These are phyloP conservation scores for Cariama cristata DNA, from an alignment of 2,113 vertebrate genomes.

Conservation along the genomic window DNA sequence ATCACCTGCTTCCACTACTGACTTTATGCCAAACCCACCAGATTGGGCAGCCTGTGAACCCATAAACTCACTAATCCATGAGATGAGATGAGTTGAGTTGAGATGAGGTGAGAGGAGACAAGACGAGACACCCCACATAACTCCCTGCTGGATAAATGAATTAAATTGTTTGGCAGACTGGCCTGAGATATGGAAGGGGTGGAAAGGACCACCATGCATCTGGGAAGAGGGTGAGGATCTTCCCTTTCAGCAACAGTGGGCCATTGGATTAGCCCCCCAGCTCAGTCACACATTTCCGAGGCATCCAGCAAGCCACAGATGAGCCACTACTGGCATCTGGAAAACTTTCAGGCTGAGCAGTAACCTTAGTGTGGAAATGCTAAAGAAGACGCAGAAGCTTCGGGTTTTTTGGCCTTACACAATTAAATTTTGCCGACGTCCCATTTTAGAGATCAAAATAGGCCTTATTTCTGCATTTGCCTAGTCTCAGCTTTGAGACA, in stretches of 20 bases:
- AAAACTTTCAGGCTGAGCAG: not conserved
- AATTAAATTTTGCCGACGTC: not conserved
- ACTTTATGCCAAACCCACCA: not conserved
- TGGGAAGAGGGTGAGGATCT: not conserved
- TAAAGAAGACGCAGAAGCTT: not conserved
- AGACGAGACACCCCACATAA: not conserved
- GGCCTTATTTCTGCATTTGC: not conserved
- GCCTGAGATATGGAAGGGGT: not conserved
- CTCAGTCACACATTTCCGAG: not conserved
- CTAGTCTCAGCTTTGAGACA: not conserved
- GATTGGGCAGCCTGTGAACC: not conserved
- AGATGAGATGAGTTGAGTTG: not conserved
- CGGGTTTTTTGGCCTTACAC: not conserved
- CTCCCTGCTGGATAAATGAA: not conserved
- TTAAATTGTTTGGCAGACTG: not conserved
- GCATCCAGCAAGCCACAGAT: not conserved
- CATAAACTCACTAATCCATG: not conserved
- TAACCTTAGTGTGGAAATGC: not conserved
- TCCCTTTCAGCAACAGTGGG: not conserved
- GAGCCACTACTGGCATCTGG: not conserved
- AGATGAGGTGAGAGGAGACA: not conserved
- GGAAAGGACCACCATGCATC: not conserved
- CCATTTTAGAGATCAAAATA: not conserved
- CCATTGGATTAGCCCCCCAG: not conserved
- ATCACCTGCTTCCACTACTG: not conserved